A percentile compares a stretch with the other conserved stretches of the same genome.
Evolutionary conservation across 1,140 invertebrate genomes (phyloP).

Genomic region (Hyles vespertilio): DNA sequence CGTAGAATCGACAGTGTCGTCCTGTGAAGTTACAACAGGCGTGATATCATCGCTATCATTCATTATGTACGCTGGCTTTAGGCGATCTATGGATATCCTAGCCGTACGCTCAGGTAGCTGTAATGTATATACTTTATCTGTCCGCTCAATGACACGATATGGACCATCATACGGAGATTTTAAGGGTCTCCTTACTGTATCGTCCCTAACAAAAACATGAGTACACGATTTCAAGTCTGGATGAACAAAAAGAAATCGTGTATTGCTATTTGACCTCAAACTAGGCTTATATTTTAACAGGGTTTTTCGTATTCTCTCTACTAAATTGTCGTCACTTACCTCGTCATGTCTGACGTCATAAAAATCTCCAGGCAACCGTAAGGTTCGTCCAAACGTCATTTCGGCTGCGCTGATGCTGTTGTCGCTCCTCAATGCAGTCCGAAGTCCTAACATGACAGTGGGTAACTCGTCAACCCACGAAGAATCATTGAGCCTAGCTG

Average conservation of each 20-base stretch:
- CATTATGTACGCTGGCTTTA: slow-evolving; percentile 15
- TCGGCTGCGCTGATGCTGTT: slow-evolving; percentile 26
- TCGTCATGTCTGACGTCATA: neutral
- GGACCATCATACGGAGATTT: slow-evolving; percentile 15
- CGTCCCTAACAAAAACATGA: slow-evolving; percentile 11
- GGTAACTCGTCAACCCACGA: slow-evolving; percentile 41
- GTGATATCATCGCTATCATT: no score
- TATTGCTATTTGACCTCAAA: neutral
- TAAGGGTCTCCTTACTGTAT: slow-evolving; percentile 12
- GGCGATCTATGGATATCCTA: slow-evolving; percentile 13
- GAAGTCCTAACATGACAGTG: slow-evolving; percentile 38
- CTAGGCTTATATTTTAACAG: slow-evolving; percentile 3
- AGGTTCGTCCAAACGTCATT: slow-evolving; percentile 10
- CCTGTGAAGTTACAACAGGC: no score
- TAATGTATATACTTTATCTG: slow-evolving; percentile 13
- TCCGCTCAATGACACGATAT: slow-evolving; percentile 10
- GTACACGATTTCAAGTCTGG: slow-evolving; percentile 6
- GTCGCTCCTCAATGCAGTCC: slow-evolving; percentile 9
- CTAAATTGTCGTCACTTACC: neutral
- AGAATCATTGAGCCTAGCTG: neutral
- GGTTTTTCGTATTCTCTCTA: slow-evolving; percentile 5
- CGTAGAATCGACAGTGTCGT: no score
- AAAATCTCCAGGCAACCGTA: slow-evolving; percentile 19
- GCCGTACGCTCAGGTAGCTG: slow-evolving; percentile 11
- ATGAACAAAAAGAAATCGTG: slow-evolving; percentile 2